Percentiles rank a stretch among this genome's conserved stretches.
These are phyloP conservation scores for Chlorospingus semifuscus DNA, from an alignment of 2,797 vertebrate species.

Conservation along the genomic window DNA sequence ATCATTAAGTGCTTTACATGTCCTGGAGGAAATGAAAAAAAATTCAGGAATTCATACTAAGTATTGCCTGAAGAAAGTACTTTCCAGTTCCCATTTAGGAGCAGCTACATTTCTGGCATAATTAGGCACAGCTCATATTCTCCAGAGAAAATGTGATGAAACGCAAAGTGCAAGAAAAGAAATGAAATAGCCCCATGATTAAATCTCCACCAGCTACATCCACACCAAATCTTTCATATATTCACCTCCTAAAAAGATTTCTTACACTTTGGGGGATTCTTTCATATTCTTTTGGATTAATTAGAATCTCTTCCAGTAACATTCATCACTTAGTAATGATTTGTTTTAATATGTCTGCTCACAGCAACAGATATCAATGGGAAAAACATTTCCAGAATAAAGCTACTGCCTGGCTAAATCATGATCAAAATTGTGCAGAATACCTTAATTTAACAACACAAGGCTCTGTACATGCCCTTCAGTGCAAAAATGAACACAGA, in stretches of 20 bases:
- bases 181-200: conserved; percentile 12
- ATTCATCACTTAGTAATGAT: conserved; percentile 34
- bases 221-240: not conserved
- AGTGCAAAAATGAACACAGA: not conserved
- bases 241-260: conserved; percentile 11
- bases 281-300: conserved; percentile 27
- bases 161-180: not conserved
- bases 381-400: conserved; percentile 3
- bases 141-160: conserved; percentile 17
- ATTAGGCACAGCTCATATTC: conserved; percentile 41
- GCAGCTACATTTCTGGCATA: conserved; percentile 14
- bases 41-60: not conserved
- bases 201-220: conserved; percentile 16
- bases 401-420: not conserved
- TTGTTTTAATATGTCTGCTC: not conserved
- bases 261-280: conserved; percentile 4
- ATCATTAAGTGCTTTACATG: not conserved
- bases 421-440: not conserved
- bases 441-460: not conserved
- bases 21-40: conserved; percentile 8
- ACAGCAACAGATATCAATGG: not conserved
- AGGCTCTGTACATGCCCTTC: not conserved
- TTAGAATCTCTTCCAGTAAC: conserved; percentile 15
- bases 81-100: conserved; percentile 15
- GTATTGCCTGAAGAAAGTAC: conserved; percentile 13